phyloP scores from a whole-genome alignment of 2,113 vertebrate genomes.

The Pelobates fuscus region DNA sequence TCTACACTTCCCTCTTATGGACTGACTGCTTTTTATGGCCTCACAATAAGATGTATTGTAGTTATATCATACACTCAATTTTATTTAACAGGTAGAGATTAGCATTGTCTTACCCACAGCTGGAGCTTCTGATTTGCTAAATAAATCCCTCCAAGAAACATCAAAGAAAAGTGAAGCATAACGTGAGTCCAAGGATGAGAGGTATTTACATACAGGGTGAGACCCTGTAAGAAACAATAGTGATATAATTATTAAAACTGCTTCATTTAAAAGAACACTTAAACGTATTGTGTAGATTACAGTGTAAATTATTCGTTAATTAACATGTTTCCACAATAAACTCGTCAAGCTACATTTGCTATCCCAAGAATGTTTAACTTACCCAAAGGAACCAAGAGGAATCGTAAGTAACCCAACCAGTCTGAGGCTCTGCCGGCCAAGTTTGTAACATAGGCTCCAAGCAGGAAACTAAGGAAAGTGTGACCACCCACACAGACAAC shows the following conservation, averaged over 20 bases:
- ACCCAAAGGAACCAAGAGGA: constrained; percentile 87
- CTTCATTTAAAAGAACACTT: too few species aligned
- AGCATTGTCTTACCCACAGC: constrained; percentile 65
- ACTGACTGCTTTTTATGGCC: too few species aligned
- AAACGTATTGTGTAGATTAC: too few species aligned
- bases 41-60: too few species aligned
- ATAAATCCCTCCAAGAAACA: constrained; percentile 80
- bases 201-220: constrained; percentile 85
- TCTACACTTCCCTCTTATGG: too few species aligned
- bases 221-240: constrained; percentile 70
- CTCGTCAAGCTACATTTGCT: too few species aligned
- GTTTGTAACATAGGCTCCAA: constrained; percentile 87
- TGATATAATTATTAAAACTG: too few species aligned
- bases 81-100: too few species aligned
- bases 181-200: constrained; percentile 81
- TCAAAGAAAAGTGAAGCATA: constrained; percentile 83
- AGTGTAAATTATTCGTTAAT: too few species aligned
- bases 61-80: too few species aligned
- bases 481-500: constrained; percentile 83
- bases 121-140: constrained; percentile 79
- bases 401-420: constrained; percentile 86
- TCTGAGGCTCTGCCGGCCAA: constrained; percentile 86
- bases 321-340: too few species aligned
- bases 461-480: constrained; percentile 82
- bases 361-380: constrained; percentile 43